Conservation (phyloP, 1,140 invertebrate species). For the Solenopsis fugax region DNA sequence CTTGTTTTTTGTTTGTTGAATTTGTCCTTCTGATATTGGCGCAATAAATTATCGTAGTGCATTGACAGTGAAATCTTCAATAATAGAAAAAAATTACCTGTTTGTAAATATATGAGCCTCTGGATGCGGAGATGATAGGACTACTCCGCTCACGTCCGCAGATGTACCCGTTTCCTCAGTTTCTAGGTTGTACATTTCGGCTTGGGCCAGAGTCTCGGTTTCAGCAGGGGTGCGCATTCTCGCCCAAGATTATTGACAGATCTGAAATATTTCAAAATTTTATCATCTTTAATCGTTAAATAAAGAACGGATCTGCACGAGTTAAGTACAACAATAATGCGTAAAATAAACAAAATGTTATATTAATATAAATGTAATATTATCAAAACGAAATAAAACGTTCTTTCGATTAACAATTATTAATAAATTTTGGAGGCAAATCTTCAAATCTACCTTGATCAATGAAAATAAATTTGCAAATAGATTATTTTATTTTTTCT, state of each 20-base stretch:
- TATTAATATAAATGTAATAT: neutral
- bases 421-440: neutral
- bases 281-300: neutral
- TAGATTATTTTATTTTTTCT: neutral
- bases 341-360: neutral
- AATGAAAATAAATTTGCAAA: neutral
- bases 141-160: slow-evolving; percentile 75
- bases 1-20: neutral
- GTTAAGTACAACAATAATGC: neutral
- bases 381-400: neutral
- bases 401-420: slow-evolving; percentile 1
- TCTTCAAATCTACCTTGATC: neutral
- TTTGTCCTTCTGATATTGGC: neutral
- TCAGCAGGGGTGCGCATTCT: slow-evolving; percentile 81
- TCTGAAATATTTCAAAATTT: slow-evolving; percentile 35
- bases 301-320: neutral
- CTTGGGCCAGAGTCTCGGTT: slow-evolving; percentile 77
- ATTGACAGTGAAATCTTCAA: neutral
- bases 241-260: neutral
- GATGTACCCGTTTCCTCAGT: slow-evolving; percentile 73
- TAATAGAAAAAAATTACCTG: slow-evolving; percentile 74
- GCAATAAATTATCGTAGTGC: neutral
- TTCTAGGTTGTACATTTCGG: slow-evolving; percentile 79
- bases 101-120: slow-evolving; percentile 82
- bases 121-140: slow-evolving; percentile 80